Conservation (phyloP, 2,888 invertebrate genomes). For the Ceramica pisi region DNA sequence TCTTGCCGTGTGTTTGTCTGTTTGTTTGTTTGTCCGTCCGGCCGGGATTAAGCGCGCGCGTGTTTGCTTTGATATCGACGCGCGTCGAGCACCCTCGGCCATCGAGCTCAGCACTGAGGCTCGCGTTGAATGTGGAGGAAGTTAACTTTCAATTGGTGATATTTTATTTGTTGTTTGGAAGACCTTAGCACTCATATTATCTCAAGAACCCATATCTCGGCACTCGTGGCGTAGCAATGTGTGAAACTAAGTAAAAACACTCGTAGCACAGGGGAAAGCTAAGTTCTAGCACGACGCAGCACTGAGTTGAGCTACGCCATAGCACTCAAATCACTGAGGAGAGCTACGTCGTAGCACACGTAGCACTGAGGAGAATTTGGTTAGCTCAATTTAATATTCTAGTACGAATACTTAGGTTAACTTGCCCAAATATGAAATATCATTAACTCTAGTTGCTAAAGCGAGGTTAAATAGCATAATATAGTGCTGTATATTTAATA, state of each 20-base stretch:
- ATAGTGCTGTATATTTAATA: not conserved
- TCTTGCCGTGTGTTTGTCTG: slow-evolving; percentile 51
- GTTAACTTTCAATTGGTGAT: slow-evolving; percentile 4
- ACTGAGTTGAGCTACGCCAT: not conserved
- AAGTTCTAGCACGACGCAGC: not conserved
- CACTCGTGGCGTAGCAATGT: not conserved
- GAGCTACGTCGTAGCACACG: not conserved
- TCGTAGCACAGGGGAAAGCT: not conserved
- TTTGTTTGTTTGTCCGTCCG: slow-evolving; percentile 67
- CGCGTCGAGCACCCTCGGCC: slow-evolving; percentile 40
- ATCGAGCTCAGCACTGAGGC: slow-evolving; percentile 10
- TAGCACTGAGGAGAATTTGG: no score
- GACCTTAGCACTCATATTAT: no score
- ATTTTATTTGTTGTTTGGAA: not conserved
- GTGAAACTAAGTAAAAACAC: no score
- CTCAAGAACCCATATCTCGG: not conserved
- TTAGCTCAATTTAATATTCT: not conserved
- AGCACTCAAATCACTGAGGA: not conserved
- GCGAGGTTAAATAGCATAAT: no score
- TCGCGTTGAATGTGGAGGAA: slow-evolving; percentile 19
- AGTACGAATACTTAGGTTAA: not conserved
- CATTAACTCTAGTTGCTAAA: no score
- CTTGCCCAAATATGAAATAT: no score
- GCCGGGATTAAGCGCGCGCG: slow-evolving; percentile 67
- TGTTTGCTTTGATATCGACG: slow-evolving; percentile 69